Evolutionary conservation across 2,113 vertebrate species (phyloP), one percentile per base, ranked within the genome.

Genomic region (Hepsetus odoe): DNA sequence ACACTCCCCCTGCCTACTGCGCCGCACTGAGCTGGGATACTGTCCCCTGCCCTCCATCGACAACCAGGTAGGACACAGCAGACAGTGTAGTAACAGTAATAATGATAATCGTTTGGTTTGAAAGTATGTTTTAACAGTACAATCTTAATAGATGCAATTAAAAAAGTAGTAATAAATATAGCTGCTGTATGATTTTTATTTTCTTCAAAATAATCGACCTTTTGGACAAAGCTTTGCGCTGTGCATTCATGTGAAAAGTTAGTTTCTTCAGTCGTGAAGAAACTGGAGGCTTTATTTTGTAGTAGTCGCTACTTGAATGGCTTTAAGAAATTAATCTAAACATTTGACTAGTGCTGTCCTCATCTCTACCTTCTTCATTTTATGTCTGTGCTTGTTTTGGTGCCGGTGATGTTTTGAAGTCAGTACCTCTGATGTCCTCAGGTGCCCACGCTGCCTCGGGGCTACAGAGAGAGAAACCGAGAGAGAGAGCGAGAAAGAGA

Each of bases 41-140:
- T 89, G 85, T 2, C 79, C 88, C 65, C 87, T 94, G 75, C 92
- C 94, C 30, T 89, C 85, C 56, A 86, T 91, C 0, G 93, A 93
- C 2, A 90, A 91, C 79, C 91, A 92, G 92, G 91, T 91, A 84
- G 74, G 80, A 59, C 11, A 30, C 24, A 20, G 18, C 26, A 1
- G 12, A 16, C 22, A 28, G 2, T 24, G n/a, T 7, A 49, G 16
- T 49, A 49, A 14, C 13, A 58, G 5, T 72, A 11, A 8, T 42
- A 42, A 8, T 11, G 2, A 42, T 5, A 10, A 42, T 2, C 12
- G 1, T 42, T 11, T 2, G 11, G 2, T 42, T 5, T 12, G 12
- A 12, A 12, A 38, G 35, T n/a, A n/a, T n/a, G 35, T 2, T 16
- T 46, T 12, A 46, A 16, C 44, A 46, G 13, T 3, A n/a, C n/a